phyloP scores from a whole-genome alignment of 2,113 vertebrate species.

The Machaerirhynchus nigripectus region DNA sequence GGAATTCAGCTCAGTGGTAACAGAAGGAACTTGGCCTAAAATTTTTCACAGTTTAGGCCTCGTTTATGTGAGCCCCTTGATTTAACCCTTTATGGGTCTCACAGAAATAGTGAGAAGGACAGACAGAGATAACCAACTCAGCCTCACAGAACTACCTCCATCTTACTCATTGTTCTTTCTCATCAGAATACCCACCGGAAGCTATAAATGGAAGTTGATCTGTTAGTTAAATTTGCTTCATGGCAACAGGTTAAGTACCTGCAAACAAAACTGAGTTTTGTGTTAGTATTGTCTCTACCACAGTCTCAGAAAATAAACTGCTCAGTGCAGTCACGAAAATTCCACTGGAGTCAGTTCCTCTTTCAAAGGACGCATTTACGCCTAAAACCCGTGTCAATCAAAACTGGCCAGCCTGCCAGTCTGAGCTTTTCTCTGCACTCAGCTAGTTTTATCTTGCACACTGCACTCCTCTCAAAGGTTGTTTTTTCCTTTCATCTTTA shows the following conservation, averaged over 20 bases:
- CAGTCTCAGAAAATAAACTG: not conserved
- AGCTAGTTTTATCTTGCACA: not conserved
- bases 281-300: not conserved
- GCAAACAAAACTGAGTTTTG: not conserved
- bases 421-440: not conserved
- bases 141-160: not conserved
- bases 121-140: not conserved
- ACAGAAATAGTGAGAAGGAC: not conserved
- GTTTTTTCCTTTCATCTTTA: not conserved
- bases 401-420: not conserved
- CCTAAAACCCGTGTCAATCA: not conserved
- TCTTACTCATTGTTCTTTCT: not conserved
- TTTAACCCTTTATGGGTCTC: not conserved
- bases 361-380: not conserved
- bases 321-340: not conserved
- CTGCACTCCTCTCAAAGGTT: not conserved
- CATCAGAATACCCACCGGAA: not conserved
- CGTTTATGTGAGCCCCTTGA: rapidly evolving
- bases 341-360: not conserved
- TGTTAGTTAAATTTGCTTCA: not conserved
- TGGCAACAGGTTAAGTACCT: not conserved
- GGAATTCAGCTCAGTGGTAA: not conserved
- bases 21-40: not conserved
- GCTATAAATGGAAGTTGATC: not conserved
- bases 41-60: not conserved